phyloP scores from a whole-genome alignment of 1,140 invertebrate species.

The Drosophila truncata region DNA sequence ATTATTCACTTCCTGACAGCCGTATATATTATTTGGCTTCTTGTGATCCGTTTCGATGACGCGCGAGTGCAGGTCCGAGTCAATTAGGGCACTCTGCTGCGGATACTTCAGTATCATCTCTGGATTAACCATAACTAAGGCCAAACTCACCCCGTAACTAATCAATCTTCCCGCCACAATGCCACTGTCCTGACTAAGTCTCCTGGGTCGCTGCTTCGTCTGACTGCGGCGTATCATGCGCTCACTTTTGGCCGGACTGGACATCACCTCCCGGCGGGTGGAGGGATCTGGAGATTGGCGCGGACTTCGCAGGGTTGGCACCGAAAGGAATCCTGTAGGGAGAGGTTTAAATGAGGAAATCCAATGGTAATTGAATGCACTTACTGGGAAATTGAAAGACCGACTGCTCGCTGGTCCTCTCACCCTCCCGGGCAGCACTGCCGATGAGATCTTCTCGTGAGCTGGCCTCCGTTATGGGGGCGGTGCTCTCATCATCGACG shows the following conservation, averaged over 20 bases:
- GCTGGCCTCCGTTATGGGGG: constrained; percentile 75
- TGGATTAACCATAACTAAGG: no score
- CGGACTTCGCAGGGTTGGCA: constrained; percentile 69
- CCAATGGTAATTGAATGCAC: background rate
- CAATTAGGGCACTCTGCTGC: constrained; percentile 56
- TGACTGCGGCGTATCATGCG: constrained; percentile 57
- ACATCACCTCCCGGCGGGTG: constrained; percentile 65
- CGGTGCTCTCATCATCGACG: constrained; percentile 78
- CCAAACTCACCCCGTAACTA: constrained; percentile 63
- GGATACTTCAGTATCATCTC: background rate
- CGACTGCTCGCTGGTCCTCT: constrained; percentile 34
- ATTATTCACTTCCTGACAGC: constrained; percentile 13
- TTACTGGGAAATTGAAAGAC: constrained; percentile 77
- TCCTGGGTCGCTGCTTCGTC: constrained; percentile 54
- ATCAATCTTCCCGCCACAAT: constrained; percentile 78
- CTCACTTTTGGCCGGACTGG: constrained; percentile 81
- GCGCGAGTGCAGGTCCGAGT: constrained; percentile 33
- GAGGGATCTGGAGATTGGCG: constrained; percentile 39
- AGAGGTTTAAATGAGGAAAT: background rate
- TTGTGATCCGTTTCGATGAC: constrained; percentile 4
- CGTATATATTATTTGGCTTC: constrained; percentile 27
- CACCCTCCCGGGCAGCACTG: constrained; percentile 52
- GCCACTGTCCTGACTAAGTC: constrained; percentile 80
- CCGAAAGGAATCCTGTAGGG: constrained; percentile 73
- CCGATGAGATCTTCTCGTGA: constrained; percentile 76